Evolutionary conservation across 2,797 vertebrate species (phyloP).

Genomic region (Falco naumanni): DNA sequence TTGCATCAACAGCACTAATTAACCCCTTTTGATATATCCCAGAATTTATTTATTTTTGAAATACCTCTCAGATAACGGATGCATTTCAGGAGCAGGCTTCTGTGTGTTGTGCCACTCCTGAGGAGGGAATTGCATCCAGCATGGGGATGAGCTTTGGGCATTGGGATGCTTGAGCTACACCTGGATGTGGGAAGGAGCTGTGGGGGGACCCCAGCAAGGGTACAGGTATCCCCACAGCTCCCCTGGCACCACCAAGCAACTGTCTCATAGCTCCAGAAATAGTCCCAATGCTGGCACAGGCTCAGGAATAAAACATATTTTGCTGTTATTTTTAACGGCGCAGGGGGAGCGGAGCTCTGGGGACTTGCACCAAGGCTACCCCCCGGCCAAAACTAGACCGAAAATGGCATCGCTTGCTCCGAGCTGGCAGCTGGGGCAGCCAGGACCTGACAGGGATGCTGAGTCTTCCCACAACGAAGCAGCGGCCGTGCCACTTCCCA

Average conservation of each 20-base stretch:
- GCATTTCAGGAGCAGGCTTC: neutral
- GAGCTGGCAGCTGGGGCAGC: neutral
- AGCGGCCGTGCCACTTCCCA: neutral
- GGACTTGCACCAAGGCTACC: neutral
- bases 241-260: accelerated
- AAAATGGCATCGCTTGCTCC: neutral
- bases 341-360: neutral
- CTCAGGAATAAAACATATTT: neutral
- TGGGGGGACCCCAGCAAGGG: accelerated
- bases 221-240: neutral
- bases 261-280: neutral
- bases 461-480: neutral
- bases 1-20: neutral
- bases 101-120: accelerated
- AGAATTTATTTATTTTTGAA: neutral
- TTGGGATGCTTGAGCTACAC: neutral
- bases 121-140: neutral
- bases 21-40: neutral
- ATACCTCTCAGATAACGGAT: neutral
- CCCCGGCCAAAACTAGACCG: accelerated
- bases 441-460: neutral
- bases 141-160: accelerated
- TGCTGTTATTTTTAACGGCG: neutral
- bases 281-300: neutral
- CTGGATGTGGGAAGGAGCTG: accelerated